Percentiles rank a stretch among this genome's conserved stretches.
phyloP scores from a whole-genome alignment of 2,113 vertebrate species.

The Tursiops truncatus region DNA sequence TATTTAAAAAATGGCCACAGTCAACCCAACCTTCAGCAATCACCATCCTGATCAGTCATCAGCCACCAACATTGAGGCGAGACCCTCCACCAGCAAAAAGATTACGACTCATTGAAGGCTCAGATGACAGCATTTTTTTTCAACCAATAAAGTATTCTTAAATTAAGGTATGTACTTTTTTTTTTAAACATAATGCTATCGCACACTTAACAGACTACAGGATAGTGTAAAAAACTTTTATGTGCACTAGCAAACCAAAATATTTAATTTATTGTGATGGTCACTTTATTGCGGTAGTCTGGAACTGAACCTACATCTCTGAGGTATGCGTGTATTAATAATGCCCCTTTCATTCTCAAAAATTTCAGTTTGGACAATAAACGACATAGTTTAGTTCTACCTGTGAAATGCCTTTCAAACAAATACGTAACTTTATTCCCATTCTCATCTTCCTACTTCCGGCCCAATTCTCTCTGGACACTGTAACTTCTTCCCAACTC shows the following conservation, averaged over 20 bases:
- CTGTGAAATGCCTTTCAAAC: slow-evolving; percentile 5
- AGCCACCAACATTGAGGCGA: not conserved
- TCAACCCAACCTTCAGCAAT: not conserved
- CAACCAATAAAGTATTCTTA: not conserved
- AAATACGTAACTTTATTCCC: not conserved
- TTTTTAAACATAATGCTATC: not conserved
- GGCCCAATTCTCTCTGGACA: not conserved
- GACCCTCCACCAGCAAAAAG: not conserved
- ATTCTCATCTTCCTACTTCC: not conserved
- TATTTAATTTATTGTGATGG: not conserved
- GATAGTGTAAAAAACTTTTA: not conserved
- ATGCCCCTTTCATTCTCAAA: not conserved
- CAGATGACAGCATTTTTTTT: not conserved
- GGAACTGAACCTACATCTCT: not conserved
- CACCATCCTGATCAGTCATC: not conserved
- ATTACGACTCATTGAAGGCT: not conserved
- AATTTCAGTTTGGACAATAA: not conserved
- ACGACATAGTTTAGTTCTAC: not conserved
- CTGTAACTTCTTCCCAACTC: not conserved
- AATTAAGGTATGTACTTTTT: not conserved
- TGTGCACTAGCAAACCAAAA: not conserved
- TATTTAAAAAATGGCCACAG: not conserved
- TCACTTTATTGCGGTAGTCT: not conserved
- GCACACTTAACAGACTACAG: not conserved
- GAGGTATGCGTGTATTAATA: not conserved